Evolutionary conservation across 2,113 vertebrate genomes (phyloP).

Genomic region (Alligator mississippiensis): DNA sequence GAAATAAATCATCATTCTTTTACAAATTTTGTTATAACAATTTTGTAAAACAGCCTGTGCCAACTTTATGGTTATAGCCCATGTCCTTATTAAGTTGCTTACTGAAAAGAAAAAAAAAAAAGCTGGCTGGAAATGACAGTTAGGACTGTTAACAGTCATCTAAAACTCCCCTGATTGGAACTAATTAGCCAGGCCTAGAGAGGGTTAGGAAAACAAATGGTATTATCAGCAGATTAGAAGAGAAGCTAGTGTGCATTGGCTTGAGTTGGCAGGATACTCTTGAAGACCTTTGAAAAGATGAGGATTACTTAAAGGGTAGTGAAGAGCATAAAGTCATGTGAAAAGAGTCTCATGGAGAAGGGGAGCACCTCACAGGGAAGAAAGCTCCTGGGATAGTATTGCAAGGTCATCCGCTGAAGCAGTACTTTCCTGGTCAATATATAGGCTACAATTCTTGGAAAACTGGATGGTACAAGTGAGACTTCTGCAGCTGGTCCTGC

Average conservation of each 20-base stretch:
- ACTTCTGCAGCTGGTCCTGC: not conserved
- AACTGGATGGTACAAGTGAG: rapidly evolving
- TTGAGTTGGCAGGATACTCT: not conserved
- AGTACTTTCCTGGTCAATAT: not conserved
- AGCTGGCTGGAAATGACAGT: conserved; percentile 2
- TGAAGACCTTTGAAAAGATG: not conserved
- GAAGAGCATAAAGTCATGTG: rapidly evolving
- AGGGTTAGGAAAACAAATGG: not conserved
- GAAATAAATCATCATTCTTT: conserved; percentile 21
- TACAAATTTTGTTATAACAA: not conserved
- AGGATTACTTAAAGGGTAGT: not conserved
- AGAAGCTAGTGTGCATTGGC: not conserved
- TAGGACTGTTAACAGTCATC: conserved; percentile 20
- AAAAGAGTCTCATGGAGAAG: not conserved
- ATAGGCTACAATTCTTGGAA: not conserved
- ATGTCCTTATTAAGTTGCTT: not conserved
- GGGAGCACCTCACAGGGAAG: rapidly evolving
- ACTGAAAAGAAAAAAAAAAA: not conserved
- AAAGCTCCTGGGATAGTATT: not conserved
- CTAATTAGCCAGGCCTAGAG: conserved; percentile 32
- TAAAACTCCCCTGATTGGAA: not conserved
- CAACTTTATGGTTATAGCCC: conserved; percentile 7
- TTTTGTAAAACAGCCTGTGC: not conserved
- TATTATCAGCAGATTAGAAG: not conserved
- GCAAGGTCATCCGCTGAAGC: not conserved